Base-by-base conservation (phyloP, 2,888 invertebrate genomes). In the Amphipyra berbera region DNA sequence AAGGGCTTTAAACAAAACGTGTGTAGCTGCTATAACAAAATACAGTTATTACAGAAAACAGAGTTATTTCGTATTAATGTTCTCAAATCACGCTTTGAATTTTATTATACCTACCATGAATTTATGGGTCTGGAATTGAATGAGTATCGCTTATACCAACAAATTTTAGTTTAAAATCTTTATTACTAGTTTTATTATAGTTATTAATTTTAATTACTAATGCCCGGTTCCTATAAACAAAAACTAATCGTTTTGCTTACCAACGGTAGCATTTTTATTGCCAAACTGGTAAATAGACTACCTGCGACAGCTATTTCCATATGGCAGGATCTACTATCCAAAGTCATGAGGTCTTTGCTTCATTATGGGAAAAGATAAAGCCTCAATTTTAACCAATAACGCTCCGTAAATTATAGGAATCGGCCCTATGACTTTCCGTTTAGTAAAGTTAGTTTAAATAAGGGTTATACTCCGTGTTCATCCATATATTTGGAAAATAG, bases 21-120 rank as follows among this genome's bases (percentile, higher is more conserved):
- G 61, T 54, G 9, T 75, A 66, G 48, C 33, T 13, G 47, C 65
- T 44, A 61, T 72, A 49, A 60, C 30, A 55, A 59, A 75, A 61
- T 47, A 69, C 68, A 63, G 57, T 59, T 52, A 70, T 62, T 67
- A 42, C 38, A 30, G 14, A 45, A 61, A 67, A 62, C 68, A 48
- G 45, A 73, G 64, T 64, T 65, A 68, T 71, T 73, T 65, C 46
- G 48, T 61, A 58, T 46, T 67, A 76, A 80, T 73, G 72, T 61
- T 57, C 21, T 49, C 15, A 49, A 68, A 68, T 77, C 80, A 79
- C 75, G 75, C 55, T 59, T 64, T 50, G 40, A 64, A 58, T 62
- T 76, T 66, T 61, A 70, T 65, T 56, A 59, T 64, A 62, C 6
- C 35, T 30, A 6, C 46, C 6, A 30, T 21, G 41, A 60, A 61